phyloP scores from a whole-genome alignment of 37 sponge, comb jelly and placozoan genomes.

The Amphimedon queenslandica region DNA sequence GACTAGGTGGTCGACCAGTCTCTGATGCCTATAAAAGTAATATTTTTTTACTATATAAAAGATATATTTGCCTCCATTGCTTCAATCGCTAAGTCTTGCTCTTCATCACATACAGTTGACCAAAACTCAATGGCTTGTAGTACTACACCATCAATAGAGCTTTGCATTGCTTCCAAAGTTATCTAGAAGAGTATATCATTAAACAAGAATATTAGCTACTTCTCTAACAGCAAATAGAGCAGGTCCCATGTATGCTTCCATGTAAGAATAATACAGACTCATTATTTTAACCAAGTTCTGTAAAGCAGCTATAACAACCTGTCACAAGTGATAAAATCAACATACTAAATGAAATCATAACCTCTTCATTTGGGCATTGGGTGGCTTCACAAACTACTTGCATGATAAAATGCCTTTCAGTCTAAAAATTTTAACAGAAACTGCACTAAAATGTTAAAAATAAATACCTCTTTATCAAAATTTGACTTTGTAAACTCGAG shows the following conservation, averaged over 20 bases:
- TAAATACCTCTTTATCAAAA: slow-evolving; percentile 89
- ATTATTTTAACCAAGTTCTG: slow-evolving; percentile 94
- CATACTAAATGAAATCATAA: neutral
- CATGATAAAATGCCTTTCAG: slow-evolving; percentile 97
- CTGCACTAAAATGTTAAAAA: neutral
- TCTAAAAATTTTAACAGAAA: slow-evolving; percentile 27
- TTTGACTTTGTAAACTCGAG: slow-evolving; percentile 96
- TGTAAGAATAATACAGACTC: slow-evolving; percentile 94
- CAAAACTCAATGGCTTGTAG: slow-evolving; percentile 99
- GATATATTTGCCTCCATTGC: slow-evolving; percentile 67
- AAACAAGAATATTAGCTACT: neutral
- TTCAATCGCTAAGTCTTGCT: slow-evolving; percentile 89
- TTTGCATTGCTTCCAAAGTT: slow-evolving; percentile 95
- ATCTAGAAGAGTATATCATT: slow-evolving; percentile 55
- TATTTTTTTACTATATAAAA: neutral
- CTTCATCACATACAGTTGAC: slow-evolving; percentile 99
- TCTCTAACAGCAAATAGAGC: slow-evolving; percentile 95
- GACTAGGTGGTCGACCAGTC: slow-evolving; percentile 44
- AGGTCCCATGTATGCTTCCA: slow-evolving; percentile 99
- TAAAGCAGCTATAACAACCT: slow-evolving; percentile 86
- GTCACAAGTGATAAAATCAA: neutral
- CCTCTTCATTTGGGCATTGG: slow-evolving; percentile 38
- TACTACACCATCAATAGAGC: slow-evolving; percentile 66
- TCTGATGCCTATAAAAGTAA: slow-evolving; percentile 17
- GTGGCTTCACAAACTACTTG: slow-evolving; percentile 94